Evolutionary conservation across 1,140 invertebrate genomes (phyloP), one percentile per base, ranked within the genome.

Genomic region (Colletes gigas): DNA sequence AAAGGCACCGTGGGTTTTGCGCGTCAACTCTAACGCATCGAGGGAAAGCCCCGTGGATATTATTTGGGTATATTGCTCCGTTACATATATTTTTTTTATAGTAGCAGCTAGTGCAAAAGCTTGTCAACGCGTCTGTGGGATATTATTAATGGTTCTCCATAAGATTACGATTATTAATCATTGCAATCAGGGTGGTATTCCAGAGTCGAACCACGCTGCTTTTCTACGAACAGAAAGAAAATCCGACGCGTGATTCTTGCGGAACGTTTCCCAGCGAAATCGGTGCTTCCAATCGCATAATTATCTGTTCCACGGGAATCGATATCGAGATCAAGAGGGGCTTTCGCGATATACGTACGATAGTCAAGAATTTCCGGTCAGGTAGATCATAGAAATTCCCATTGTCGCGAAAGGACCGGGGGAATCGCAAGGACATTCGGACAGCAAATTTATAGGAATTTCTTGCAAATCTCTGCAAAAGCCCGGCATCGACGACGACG

Each of bases 141-240:
- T 89, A 89, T 92, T 92, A 93, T 92, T 92, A 93, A 92, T 92
- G 91, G 90, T 84, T 87, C 85, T 88, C 88, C 87, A 85, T 89
- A 89, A 89, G 88, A 84, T 83, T 68, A 50, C 55, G 88, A 91
- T 91, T 89, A 92, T 91, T 89, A 91, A 92, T 92, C 89, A 88
- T 76, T 78, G 78, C 70, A 71, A 78, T 63, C 55, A 81, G 73
- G 59, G 75, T 76, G 47, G 73, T 81, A 71, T 73, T 66, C 67
- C 21, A 67, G 78, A 80, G 57, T 90, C 77, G 85, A 87, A 86
- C 83, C n/a, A n/a, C n/a, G n/a, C n/a, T n/a, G n/a, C n/a, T n/a
- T n/a, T n/a, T n/a, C n/a, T 82, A 81, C 67, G 60, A 21, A 68
- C 54, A 54, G 55, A 9, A 54, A 54, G 62, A 54, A 78, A 78